A percentile compares a stretch with the other conserved stretches of the same genome.
Conservation (phyloP, 2,113 vertebrate species). For the Elachura formosa region DNA sequence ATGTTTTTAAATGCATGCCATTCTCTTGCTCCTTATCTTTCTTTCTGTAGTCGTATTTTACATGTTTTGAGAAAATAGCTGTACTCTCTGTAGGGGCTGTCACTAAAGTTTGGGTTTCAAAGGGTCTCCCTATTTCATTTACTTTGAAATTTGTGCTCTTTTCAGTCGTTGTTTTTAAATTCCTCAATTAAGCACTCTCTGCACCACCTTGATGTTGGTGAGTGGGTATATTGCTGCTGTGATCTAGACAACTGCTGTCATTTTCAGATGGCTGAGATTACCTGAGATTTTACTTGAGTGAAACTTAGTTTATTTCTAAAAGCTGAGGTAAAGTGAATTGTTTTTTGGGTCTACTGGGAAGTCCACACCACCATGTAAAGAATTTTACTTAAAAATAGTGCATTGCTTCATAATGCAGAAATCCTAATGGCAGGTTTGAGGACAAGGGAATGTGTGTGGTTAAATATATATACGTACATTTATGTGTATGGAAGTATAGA, state of each 20-base stretch:
- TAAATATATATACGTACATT: not conserved
- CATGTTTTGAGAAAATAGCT: conserved; percentile 43
- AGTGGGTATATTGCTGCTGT: conserved; percentile 14
- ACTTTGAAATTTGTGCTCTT: conserved; percentile 52
- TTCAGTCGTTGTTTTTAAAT: conserved; percentile 46
- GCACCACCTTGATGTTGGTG: conserved; percentile 28
- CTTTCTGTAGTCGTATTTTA: conserved; percentile 30
- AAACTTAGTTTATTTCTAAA: conserved; percentile 39
- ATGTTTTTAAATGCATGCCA: conserved; percentile 40
- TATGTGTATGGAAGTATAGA: not conserved
- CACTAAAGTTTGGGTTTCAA: conserved; percentile 51
- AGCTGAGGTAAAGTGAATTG: not conserved
- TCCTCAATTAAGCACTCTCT: conserved; percentile 42
- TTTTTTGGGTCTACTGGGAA: not conserved
- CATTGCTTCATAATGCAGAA: not conserved
- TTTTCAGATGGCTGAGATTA: conserved; percentile 19
- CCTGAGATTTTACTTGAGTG: conserved; percentile 16
- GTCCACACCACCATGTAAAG: not conserved
- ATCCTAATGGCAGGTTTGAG: not conserved
- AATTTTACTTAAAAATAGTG: not conserved
- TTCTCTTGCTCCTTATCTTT: not conserved
- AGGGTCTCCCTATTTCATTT: conserved; percentile 34
- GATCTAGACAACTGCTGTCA: conserved; percentile 52
- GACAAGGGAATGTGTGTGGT: not conserved
- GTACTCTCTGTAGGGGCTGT: conserved; percentile 13